These are phyloP conservation scores for Brachystomella parvula DNA, from an alignment of 1,140 invertebrate genomes.

Conservation along the genomic window DNA sequence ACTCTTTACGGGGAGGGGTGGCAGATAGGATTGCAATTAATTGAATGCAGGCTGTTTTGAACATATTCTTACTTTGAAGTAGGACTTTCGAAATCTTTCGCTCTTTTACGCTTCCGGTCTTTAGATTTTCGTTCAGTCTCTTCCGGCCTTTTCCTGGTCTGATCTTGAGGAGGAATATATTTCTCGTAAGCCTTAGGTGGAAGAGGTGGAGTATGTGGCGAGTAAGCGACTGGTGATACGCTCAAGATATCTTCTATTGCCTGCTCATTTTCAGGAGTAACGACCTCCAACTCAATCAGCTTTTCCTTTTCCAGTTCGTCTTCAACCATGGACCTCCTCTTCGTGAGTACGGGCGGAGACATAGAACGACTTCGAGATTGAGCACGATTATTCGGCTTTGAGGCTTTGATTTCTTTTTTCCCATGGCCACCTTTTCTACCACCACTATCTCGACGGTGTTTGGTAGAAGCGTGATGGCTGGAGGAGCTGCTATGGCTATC, in stretches of 20 bases:
- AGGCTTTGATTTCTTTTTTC: background rate
- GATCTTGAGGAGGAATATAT: slow-evolving; percentile 15
- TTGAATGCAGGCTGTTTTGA: slow-evolving; percentile 17
- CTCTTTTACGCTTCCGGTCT: slow-evolving; percentile 16
- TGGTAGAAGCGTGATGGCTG: background rate
- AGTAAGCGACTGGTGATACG: slow-evolving; percentile 25
- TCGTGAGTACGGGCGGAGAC: background rate
- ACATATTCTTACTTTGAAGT: slow-evolving; percentile 19
- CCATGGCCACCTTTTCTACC: background rate
- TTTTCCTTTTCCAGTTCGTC: slow-evolving; percentile 7
- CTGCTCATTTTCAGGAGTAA: background rate
- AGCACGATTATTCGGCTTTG: slow-evolving; percentile 7
- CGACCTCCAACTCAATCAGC: background rate
- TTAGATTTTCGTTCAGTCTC: slow-evolving; percentile 5
- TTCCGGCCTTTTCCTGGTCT: slow-evolving; percentile 21
- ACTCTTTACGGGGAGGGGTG: no score
- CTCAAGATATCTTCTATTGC: background rate
- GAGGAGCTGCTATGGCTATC: slow-evolving; percentile 4
- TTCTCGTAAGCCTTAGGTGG: slow-evolving; percentile 47
- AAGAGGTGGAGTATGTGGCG: slow-evolving; percentile 51
- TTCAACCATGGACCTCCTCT: background rate
- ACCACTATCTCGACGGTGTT: background rate
- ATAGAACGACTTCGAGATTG: background rate
- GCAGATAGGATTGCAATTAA: no score
- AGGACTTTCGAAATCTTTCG: slow-evolving; percentile 5